Evolutionary conservation across 2,113 vertebrate genomes (phyloP).

Genomic region (Pseudonaja textilis): DNA sequence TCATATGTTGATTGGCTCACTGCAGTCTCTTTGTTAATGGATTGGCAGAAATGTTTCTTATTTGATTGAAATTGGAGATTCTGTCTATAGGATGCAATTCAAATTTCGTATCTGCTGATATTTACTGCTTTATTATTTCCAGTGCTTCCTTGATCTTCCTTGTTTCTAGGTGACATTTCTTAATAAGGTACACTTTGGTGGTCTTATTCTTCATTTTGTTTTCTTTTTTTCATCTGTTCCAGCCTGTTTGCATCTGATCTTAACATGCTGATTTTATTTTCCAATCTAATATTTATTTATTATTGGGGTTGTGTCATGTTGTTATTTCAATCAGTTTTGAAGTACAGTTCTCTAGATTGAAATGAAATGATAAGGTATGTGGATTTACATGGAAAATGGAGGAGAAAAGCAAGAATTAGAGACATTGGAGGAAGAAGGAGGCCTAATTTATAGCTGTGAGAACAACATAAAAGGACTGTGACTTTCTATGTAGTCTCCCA

Average conservation of each 20-base stretch:
- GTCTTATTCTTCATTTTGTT: not conserved
- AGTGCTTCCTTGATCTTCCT: not conserved
- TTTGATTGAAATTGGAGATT: not conserved
- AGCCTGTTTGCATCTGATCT: not conserved
- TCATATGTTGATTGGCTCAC: not conserved
- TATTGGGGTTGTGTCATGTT: not conserved
- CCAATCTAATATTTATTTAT: not conserved
- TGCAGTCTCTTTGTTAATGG: not conserved
- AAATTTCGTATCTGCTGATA: not conserved
- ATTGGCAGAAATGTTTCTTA: not conserved
- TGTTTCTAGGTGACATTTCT: not conserved
- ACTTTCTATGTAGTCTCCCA: not conserved
- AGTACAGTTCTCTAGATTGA: not conserved
- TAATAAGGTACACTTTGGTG: not conserved
- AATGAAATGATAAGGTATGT: not conserved
- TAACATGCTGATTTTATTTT: not conserved
- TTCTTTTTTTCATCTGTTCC: not conserved
- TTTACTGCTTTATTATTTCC: not conserved
- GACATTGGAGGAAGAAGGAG: not conserved
- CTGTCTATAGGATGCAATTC: not conserved
- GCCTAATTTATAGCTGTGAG: not conserved
- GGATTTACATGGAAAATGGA: not conserved
- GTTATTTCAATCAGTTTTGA: not conserved
- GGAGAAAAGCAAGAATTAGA: not conserved
- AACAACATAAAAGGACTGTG: not conserved